Percentiles rank a stretch among this genome's conserved stretches.
phyloP scores from a whole-genome alignment of 2,797 vertebrate genomes.

The Nasua narica region DNA sequence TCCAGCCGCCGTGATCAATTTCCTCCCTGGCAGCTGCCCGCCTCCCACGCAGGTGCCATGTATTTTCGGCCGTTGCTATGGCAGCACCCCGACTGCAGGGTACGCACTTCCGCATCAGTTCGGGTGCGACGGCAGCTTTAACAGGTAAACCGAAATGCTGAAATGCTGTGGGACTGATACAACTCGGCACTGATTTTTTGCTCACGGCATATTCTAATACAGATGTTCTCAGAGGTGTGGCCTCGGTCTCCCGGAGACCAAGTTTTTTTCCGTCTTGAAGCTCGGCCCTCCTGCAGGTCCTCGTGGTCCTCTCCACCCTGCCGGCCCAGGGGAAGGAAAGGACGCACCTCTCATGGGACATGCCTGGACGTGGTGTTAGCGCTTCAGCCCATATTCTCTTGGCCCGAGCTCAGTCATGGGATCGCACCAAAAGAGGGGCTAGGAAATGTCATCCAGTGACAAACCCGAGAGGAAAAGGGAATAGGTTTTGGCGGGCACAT shows the following conservation, averaged over 20 bases:
- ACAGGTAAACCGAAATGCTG: background rate
- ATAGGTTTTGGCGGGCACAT: background rate
- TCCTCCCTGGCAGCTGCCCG: background rate
- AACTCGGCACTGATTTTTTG: background rate
- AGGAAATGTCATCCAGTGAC: background rate
- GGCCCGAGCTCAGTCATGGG: background rate
- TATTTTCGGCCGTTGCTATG: background rate
- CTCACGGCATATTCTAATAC: background rate
- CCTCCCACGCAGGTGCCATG: background rate
- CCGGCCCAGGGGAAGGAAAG: background rate
- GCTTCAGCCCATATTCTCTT: background rate
- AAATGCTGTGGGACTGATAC: background rate
- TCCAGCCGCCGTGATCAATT: background rate
- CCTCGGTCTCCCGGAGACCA: background rate
- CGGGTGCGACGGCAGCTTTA: background rate
- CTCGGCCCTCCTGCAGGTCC: background rate
- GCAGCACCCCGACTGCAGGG: background rate
- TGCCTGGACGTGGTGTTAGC: background rate
- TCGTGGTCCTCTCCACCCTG: background rate
- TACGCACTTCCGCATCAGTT: background rate
- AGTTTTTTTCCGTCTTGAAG: background rate
- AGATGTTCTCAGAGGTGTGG: background rate
- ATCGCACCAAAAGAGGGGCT: background rate
- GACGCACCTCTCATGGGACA: background rate
- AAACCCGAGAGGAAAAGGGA: background rate